Percentiles rank a stretch among this genome's conserved stretches.
Conservation (phyloP, 2,888 invertebrate species). For the Ommatoiulus sabulosus region DNA sequence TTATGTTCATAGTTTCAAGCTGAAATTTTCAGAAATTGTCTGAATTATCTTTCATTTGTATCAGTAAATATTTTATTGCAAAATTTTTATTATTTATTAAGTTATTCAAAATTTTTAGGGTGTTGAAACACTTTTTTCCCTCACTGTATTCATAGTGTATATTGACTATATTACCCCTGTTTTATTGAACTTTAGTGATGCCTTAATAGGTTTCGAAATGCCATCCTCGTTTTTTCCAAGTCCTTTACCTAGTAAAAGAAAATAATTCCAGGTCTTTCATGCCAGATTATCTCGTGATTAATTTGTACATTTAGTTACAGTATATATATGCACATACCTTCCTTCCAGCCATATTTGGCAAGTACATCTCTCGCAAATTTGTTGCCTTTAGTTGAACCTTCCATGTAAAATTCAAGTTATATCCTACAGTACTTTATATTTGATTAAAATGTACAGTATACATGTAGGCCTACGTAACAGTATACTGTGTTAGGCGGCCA, state of each 20-base stretch:
- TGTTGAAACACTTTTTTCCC: no score
- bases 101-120: no score
- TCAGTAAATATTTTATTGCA: no score
- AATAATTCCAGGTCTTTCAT: background rate
- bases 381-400: background rate
- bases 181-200: slow-evolving; percentile 7
- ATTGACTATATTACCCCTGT: background rate
- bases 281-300: background rate
- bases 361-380: slow-evolving; percentile 19
- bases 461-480: no score
- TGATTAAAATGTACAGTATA: no score
- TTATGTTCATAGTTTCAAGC: no score
- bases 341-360: slow-evolving; percentile 42
- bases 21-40: no score
- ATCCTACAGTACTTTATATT: no score
- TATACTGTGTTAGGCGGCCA: no score
- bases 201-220: background rate
- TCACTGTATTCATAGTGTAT: no score
- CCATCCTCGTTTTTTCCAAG: slow-evolving; percentile 42
- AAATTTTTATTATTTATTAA: no score
- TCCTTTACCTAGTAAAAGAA: slow-evolving; percentile 22
- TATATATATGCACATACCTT: background rate
- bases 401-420: background rate
- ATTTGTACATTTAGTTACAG: background rate
- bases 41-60: no score